Evolutionary conservation across 2,113 vertebrate genomes (phyloP).

Genomic region (Heterochromis multidens): DNA sequence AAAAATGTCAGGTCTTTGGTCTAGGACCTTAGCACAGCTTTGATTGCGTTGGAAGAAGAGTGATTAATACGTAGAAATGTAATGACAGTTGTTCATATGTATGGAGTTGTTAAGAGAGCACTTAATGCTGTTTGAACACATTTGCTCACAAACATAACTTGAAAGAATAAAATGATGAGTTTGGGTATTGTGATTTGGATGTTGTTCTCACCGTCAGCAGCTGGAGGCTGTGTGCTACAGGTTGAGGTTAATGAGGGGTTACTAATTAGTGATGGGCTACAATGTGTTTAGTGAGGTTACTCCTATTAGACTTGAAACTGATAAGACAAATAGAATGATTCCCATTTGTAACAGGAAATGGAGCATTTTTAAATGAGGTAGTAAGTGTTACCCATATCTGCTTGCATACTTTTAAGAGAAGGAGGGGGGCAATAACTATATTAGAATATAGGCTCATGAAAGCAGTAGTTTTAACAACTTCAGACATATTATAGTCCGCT

Average conservation of each 20-base stretch:
- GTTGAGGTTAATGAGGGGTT: neutral
- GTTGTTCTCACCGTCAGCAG: neutral
- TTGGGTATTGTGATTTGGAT: neutral
- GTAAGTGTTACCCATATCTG: neutral
- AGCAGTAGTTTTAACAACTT: neutral
- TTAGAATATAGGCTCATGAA: neutral
- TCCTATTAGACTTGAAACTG: neutral
- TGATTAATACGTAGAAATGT: neutral
- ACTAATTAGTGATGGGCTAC: neutral
- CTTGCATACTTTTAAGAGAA: neutral
- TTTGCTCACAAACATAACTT: neutral
- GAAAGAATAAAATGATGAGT: neutral
- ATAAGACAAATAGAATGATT: neutral
- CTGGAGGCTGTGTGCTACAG: neutral
- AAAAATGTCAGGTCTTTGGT: constrained; percentile 13
- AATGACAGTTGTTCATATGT: neutral
- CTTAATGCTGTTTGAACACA: neutral
- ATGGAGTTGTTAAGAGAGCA: neutral
- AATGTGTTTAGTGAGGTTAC: neutral
- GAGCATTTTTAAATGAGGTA: neutral
- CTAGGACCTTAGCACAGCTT: neutral
- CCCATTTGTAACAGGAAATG: neutral
- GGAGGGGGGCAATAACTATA: accelerated
- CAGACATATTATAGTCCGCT: neutral
- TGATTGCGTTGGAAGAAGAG: neutral